Percentiles rank a stretch among this genome's conserved stretches.
Conservation (phyloP, 2,113 vertebrate species). For the Anarhynchus alexandrinus region DNA sequence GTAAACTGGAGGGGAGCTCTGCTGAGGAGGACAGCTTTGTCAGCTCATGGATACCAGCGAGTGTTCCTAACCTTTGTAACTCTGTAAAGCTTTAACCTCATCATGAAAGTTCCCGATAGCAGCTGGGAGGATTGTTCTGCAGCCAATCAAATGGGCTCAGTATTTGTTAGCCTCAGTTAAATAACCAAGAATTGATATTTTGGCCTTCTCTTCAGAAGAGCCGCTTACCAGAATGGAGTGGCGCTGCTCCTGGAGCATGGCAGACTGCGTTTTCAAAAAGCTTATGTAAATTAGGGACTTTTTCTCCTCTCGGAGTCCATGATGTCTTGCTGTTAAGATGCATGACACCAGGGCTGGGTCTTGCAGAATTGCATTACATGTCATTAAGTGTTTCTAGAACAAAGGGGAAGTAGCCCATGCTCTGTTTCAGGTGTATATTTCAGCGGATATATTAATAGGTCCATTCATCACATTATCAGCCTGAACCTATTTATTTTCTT, state of each 20-base stretch:
- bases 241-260: neutral
- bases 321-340: neutral
- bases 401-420: neutral
- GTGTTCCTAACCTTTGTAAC: constrained; percentile 55
- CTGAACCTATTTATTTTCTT: neutral
- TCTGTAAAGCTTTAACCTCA: constrained; percentile 56
- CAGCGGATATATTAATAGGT: accelerated
- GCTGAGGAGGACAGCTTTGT: constrained; percentile 23
- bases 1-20: neutral
- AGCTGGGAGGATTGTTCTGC: constrained; percentile 19
- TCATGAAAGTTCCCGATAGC: constrained; percentile 47
- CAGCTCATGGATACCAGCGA: neutral
- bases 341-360: neutral
- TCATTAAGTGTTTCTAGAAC: neutral
- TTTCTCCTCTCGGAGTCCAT: accelerated
- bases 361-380: neutral
- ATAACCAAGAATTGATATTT: neutral
- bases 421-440: neutral
- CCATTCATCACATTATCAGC: neutral
- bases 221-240: neutral
- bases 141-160: neutral
- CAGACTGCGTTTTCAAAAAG: neutral
- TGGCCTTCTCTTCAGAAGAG: neutral
- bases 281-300: neutral
- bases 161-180: neutral